phyloP scores from a whole-genome alignment of 1,140 invertebrate genomes.

The Linepithema humile region DNA sequence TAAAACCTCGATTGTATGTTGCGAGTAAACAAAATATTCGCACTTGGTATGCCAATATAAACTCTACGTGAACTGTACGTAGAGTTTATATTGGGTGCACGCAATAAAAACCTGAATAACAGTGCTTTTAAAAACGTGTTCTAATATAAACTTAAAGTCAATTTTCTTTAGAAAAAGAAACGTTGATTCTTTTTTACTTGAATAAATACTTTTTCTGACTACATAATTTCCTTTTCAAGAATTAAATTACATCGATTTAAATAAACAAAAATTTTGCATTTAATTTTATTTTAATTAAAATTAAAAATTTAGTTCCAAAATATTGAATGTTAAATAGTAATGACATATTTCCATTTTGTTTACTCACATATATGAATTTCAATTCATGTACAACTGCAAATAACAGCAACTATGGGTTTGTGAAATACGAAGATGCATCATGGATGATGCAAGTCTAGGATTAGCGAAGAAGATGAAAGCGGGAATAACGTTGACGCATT shows the following conservation, averaged over 20 bases:
- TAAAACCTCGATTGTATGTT: constrained; percentile 7
- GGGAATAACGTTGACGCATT: constrained; percentile 9
- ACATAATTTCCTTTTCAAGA: neutral
- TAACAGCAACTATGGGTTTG: too few species aligned
- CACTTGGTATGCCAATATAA: too few species aligned
- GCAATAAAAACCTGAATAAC: neutral
- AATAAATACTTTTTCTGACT: neutral
- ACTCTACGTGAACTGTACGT: too few species aligned
- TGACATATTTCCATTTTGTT: too few species aligned
- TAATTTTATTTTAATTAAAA: neutral
- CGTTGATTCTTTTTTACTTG: too few species aligned
- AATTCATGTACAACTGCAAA: too few species aligned
- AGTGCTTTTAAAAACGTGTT: neutral
- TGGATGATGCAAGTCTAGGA: too few species aligned
- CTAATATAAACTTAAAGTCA: neutral
- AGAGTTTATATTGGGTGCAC: too few species aligned
- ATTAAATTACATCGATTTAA: neutral
- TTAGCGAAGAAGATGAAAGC: neutral
- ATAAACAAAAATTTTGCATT: too few species aligned
- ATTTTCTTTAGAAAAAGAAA: neutral
- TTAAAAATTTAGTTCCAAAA: neutral
- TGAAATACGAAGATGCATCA: too few species aligned
- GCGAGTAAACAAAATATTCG: constrained; percentile 40
- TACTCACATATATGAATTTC: too few species aligned
- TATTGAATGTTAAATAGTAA: neutral